These are phyloP conservation scores for Heliconius ethilla DNA, from an alignment of 2,888 invertebrate species.

Conservation along the genomic window DNA sequence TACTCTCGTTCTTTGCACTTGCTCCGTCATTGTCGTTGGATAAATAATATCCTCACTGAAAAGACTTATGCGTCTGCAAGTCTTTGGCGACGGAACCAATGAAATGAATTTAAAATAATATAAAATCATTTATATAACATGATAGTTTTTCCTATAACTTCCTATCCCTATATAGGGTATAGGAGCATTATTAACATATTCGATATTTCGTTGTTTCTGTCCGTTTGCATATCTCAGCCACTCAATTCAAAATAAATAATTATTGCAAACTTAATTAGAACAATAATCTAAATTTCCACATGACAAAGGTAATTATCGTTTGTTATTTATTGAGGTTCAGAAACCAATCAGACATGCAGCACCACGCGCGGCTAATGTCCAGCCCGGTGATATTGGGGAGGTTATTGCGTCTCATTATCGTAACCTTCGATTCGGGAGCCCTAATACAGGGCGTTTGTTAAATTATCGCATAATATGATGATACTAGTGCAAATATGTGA, in stretches of 20 bases:
- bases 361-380: slow-evolving; percentile 70
- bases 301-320: slow-evolving; percentile 54
- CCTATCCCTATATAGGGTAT: too few species aligned
- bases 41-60: slow-evolving; percentile 70
- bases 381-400: slow-evolving; percentile 50
- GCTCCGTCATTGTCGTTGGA: slow-evolving; percentile 59
- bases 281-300: slow-evolving; percentile 26
- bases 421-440: slow-evolving; percentile 33
- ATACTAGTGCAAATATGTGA: neutral
- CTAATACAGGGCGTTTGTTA: slow-evolving; percentile 1
- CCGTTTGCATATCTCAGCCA: neutral
- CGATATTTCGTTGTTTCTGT: neutral
- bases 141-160: too few species aligned
- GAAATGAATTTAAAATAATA: slow-evolving; percentile 57
- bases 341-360: slow-evolving; percentile 65
- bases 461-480: slow-evolving; percentile 1
- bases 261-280: neutral
- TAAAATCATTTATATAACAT: too few species aligned
- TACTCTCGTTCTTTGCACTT: slow-evolving; percentile 58
- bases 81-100: slow-evolving; percentile 58
- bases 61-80: slow-evolving; percentile 64
- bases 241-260: neutral
- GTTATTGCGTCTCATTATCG: slow-evolving; percentile 53
- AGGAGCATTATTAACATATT: too few species aligned
- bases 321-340: slow-evolving; percentile 52